Conservation (phyloP, 2,888 invertebrate genomes). For the Agrochola circellaris region DNA sequence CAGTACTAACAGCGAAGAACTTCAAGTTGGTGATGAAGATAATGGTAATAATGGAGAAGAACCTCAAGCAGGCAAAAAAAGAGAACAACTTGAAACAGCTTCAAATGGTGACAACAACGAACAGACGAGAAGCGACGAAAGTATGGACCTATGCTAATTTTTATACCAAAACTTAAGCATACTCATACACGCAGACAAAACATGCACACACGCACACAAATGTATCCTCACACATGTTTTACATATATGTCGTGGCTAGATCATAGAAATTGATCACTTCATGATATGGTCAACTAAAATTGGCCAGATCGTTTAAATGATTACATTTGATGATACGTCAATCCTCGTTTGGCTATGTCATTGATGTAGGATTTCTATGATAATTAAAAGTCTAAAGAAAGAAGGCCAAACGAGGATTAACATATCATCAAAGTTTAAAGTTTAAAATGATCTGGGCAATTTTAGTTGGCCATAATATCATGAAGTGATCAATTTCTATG, state of each 20-base stretch:
- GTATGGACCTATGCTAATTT: conserved; percentile 28
- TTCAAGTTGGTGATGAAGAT: conserved; percentile 29
- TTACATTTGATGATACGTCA: conserved; percentile 5
- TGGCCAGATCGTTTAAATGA: conserved; percentile 11
- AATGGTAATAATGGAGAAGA: conserved; percentile 30
- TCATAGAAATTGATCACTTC: conserved; percentile 20
- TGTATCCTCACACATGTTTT: conserved; percentile 11
- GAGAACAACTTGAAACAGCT: conserved; percentile 19
- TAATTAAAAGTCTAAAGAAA: conserved; percentile 5
- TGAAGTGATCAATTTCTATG: conserved; percentile 18
- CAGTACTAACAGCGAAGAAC: conserved; percentile 26
- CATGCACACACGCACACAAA: conserved; percentile 21
- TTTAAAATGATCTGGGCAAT: conserved; percentile 4
- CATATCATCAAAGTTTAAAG: conserved; percentile 5
- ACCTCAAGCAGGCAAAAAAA: conserved; percentile 31
- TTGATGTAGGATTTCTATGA: conserved; percentile 9
- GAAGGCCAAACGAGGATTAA: conserved; percentile 1
- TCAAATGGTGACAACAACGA: conserved; percentile 28
- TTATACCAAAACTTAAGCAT: conserved; percentile 12
- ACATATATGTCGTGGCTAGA: conserved; percentile 17
- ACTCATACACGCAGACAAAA: conserved; percentile 15
- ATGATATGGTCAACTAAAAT: conserved; percentile 15
- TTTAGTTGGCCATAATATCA: conserved; percentile 18
- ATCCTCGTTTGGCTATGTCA: conserved; percentile 7
- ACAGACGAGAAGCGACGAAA: conserved; percentile 25